These are phyloP conservation scores for Poeciliopsis presidionis DNA, from an alignment of 2,797 vertebrate genomes.

Conservation along the genomic window DNA sequence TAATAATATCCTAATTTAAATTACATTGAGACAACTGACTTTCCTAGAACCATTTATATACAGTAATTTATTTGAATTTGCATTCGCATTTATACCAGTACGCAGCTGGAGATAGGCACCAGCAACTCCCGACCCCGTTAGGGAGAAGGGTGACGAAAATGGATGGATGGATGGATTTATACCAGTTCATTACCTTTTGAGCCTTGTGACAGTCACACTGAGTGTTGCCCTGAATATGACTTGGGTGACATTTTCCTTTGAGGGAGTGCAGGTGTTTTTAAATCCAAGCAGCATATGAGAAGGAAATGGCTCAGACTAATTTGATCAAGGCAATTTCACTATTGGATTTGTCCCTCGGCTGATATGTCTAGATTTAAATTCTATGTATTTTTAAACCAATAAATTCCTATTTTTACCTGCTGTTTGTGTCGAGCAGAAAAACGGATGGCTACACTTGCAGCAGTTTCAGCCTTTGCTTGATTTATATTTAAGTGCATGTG, in stretches of 20 bases:
- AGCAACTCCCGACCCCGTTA: too few relatives aligned
- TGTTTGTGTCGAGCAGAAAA: slow-evolving; percentile 37
- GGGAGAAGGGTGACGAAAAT: too few relatives aligned
- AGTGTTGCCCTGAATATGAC: not conserved
- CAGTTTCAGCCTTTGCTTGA: slow-evolving; percentile 10
- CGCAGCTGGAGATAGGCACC: too few relatives aligned
- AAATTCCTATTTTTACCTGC: slow-evolving; percentile 30
- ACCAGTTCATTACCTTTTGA: not conserved
- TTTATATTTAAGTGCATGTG: slow-evolving; percentile 57
- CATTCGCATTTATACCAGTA: not conserved
- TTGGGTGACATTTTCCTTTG: slow-evolving; percentile 13
- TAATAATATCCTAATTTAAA: not conserved
- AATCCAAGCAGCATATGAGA: slow-evolving; percentile 45
- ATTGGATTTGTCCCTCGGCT: slow-evolving; percentile 53
- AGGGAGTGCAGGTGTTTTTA: slow-evolving; percentile 48
- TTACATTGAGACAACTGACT: not conserved
- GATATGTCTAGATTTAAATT: slow-evolving; percentile 55
- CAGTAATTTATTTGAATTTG: not conserved
- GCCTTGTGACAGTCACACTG: not conserved
- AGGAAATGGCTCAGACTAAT: slow-evolving; percentile 61
- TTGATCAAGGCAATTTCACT: slow-evolving; percentile 43
- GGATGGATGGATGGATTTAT: too few relatives aligned
- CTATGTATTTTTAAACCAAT: slow-evolving; percentile 57
- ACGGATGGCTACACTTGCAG: slow-evolving; percentile 46
- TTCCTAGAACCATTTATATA: not conserved